Percentiles rank a stretch among this genome's conserved stretches.
Conservation (phyloP, 2,113 vertebrate species). For the Upupa epops region DNA sequence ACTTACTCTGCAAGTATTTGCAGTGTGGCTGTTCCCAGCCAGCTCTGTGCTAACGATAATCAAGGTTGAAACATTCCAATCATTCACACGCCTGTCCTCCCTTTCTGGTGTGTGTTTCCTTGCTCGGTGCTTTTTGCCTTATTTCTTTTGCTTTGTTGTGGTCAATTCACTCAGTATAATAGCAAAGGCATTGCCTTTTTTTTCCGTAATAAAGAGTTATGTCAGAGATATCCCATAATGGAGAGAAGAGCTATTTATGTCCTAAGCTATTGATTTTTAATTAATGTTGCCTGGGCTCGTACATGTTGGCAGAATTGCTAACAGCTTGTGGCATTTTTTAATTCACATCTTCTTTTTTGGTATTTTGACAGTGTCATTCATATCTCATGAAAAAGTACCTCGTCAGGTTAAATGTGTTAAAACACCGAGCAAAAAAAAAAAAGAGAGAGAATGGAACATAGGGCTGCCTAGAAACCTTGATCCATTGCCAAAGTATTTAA, state of each 20-base stretch:
- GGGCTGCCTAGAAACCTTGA: slow-evolving; percentile 86
- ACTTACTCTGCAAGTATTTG: slow-evolving; percentile 52
- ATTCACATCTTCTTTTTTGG: slow-evolving; percentile 78
- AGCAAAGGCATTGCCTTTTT: slow-evolving; percentile 61
- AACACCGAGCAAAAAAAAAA: slow-evolving; percentile 71
- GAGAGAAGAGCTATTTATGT: slow-evolving; percentile 78
- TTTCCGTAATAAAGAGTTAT: slow-evolving; percentile 69
- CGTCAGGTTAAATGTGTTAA: slow-evolving; percentile 84
- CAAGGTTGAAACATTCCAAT: slow-evolving; percentile 70
- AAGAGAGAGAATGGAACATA: slow-evolving; percentile 73
- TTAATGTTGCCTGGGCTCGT: slow-evolving; percentile 80
- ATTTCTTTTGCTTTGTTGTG: slow-evolving; percentile 73
- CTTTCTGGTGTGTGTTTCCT: slow-evolving; percentile 62
- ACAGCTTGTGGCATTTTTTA: slow-evolving; percentile 84
- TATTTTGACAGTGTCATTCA: slow-evolving; percentile 84
- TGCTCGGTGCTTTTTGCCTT: slow-evolving; percentile 49
- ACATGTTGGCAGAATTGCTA: slow-evolving; percentile 79
- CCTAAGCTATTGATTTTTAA: slow-evolving; percentile 82
- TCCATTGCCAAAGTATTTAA: slow-evolving; percentile 88
- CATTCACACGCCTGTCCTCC: slow-evolving; percentile 71
- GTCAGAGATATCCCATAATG: slow-evolving; percentile 72
- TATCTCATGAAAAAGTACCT: slow-evolving; percentile 81
- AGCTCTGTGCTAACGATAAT: slow-evolving; percentile 67
- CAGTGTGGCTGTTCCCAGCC: slow-evolving; percentile 52
- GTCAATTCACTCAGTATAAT: slow-evolving; percentile 72